These are phyloP conservation scores for Mesorhabditis spiculigera DNA, from an alignment of 2,888 invertebrate species.

Conservation along the genomic window DNA sequence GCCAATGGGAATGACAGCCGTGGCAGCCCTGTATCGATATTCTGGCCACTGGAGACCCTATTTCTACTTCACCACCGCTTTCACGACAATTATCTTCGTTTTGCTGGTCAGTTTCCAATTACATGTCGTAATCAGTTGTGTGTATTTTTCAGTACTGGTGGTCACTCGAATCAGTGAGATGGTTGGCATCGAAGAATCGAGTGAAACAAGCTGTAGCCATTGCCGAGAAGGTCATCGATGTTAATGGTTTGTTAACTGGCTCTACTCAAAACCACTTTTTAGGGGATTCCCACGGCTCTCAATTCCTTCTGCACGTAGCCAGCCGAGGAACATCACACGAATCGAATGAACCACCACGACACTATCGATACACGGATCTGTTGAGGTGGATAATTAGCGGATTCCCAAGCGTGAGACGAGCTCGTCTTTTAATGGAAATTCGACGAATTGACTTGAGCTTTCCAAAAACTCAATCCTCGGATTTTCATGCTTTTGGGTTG, in stretches of 20 bases:
- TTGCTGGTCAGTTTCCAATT: not conserved
- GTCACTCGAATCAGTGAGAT: not conserved
- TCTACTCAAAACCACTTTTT: not conserved
- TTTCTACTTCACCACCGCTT: not conserved
- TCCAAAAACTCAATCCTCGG: too few species aligned
- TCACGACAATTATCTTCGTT: not conserved
- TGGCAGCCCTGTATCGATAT: not conserved
- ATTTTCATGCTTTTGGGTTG: too few species aligned
- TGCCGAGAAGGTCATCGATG: not conserved
- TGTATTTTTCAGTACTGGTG: not conserved
- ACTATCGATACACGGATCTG: not conserved
- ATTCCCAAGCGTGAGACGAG: too few species aligned
- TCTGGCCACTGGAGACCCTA: conserved; percentile 1
- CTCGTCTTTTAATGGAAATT: too few species aligned
- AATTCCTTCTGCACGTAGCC: not conserved
- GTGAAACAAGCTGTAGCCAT: not conserved
- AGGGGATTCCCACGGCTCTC: not conserved
- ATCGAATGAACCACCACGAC: not conserved
- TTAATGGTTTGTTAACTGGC: not conserved
- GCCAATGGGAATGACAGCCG: not conserved
- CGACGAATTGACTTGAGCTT: too few species aligned
- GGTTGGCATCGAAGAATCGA: conserved; percentile 7
- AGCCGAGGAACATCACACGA: not conserved
- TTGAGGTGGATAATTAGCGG: not conserved
- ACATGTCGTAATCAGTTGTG: not conserved